Evolutionary conservation across 2,888 invertebrate species (phyloP).

Genomic region (Lithosia quadra): DNA sequence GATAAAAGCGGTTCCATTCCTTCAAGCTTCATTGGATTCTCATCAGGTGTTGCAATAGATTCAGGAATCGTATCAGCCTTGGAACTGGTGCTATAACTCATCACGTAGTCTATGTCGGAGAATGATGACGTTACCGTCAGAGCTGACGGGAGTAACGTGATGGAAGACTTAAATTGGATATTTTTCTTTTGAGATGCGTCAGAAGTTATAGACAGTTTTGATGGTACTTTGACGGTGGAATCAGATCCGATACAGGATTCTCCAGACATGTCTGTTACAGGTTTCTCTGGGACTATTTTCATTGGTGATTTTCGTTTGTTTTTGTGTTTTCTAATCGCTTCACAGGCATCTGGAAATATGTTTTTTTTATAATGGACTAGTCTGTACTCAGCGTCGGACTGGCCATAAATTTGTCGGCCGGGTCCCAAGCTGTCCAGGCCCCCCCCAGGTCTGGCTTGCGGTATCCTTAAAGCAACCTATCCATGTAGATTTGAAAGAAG

Average conservation of each 20-base stretch:
- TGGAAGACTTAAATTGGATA: conserved; percentile 36
- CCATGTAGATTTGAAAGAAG: no score
- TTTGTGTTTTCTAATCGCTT: conserved; percentile 16
- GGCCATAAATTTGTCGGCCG: no score
- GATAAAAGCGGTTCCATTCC: not conserved
- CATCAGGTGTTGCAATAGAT: not conserved
- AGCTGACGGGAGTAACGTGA: conserved; percentile 35
- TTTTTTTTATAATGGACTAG: not conserved
- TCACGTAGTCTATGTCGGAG: conserved; percentile 26
- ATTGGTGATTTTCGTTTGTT: not conserved
- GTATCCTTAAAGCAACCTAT: no score
- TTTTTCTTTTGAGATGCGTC: conserved; percentile 13
- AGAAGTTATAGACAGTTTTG: not conserved
- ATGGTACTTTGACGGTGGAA: not conserved
- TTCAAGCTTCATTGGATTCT: conserved; percentile 10
- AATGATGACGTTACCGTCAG: conserved; percentile 27
- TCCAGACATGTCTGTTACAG: not conserved
- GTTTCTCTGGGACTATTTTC: not conserved
- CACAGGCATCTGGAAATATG: conserved; percentile 36
- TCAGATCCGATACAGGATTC: conserved; percentile 5
- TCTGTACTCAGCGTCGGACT: no score
- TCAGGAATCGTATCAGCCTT: conserved; percentile 4
- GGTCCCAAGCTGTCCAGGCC: no score
- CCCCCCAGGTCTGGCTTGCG: no score
- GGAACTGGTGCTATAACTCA: conserved; percentile 8